These are phyloP conservation scores for Mechanitis messenoides DNA, from an alignment of 2,888 invertebrate genomes.

Conservation along the genomic window DNA sequence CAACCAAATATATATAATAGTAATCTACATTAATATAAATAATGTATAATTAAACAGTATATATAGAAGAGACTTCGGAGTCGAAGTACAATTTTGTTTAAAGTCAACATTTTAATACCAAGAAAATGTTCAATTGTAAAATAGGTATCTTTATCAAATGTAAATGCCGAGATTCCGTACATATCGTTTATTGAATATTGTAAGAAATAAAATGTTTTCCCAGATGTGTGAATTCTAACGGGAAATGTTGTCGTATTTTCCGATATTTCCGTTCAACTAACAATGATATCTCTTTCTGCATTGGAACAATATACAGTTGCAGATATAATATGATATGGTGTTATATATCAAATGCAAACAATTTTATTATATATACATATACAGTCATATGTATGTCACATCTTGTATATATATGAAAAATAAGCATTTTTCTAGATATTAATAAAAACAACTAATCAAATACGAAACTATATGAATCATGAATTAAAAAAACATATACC, in stretches of 20 bases:
- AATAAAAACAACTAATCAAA: no score
- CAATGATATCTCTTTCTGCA: not conserved
- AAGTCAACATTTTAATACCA: no score
- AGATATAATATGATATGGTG: not conserved
- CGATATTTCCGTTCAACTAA: not conserved
- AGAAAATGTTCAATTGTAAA: not conserved
- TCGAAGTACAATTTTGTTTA: no score
- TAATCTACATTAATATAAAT: no score
- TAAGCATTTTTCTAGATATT: no score
- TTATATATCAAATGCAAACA: not conserved
- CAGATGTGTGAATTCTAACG: not conserved
- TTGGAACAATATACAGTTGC: not conserved
- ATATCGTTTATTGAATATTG: not conserved
- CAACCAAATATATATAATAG: no score
- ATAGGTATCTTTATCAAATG: slow-evolving; percentile 7
- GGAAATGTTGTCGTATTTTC: not conserved
- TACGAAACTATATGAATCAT: no score
- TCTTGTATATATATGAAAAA: no score
- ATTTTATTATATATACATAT: not conserved
- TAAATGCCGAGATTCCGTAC: slow-evolving; percentile 5
- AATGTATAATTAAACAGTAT: no score
- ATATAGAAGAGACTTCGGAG: no score
- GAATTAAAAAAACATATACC: no score
- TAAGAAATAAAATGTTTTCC: slow-evolving; percentile 7
- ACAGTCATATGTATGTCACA: not conserved